phyloP scores from a whole-genome alignment of 2,113 vertebrate genomes.

The Hemiprocne comata region DNA sequence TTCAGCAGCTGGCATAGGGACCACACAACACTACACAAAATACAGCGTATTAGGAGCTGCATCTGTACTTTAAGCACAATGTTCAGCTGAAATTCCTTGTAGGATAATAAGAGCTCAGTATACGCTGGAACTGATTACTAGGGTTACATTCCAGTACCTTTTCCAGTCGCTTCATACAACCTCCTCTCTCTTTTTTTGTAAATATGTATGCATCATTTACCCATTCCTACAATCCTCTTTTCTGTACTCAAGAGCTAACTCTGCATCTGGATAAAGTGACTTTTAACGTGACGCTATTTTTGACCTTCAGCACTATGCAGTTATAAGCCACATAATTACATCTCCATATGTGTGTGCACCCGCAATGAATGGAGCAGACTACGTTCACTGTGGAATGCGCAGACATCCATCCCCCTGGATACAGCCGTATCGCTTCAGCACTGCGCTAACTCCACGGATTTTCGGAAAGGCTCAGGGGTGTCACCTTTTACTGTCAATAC shows the following conservation, averaged over 20 bases:
- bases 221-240: background rate
- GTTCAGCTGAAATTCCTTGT: background rate
- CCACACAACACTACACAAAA: background rate
- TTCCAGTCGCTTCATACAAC: background rate
- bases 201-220: background rate
- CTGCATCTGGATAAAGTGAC: background rate
- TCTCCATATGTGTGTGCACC: background rate
- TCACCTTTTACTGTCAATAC: background rate
- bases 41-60: background rate
- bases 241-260: background rate
- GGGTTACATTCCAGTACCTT: background rate
- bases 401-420: background rate
- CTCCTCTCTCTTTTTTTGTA: background rate
- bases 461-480: background rate
- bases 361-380: background rate
- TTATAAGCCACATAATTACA: background rate
- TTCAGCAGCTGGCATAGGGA: background rate
- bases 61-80: background rate
- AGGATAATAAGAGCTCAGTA: background rate
- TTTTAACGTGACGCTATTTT: background rate
- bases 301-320: background rate
- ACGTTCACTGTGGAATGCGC: rapidly evolving
- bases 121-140: background rate
- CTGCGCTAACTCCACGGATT: background rate
- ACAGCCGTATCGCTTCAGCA: background rate